These are phyloP conservation scores for Acrocephalus scirpaceus DNA, from an alignment of 2,797 vertebrate species.

Conservation along the genomic window DNA sequence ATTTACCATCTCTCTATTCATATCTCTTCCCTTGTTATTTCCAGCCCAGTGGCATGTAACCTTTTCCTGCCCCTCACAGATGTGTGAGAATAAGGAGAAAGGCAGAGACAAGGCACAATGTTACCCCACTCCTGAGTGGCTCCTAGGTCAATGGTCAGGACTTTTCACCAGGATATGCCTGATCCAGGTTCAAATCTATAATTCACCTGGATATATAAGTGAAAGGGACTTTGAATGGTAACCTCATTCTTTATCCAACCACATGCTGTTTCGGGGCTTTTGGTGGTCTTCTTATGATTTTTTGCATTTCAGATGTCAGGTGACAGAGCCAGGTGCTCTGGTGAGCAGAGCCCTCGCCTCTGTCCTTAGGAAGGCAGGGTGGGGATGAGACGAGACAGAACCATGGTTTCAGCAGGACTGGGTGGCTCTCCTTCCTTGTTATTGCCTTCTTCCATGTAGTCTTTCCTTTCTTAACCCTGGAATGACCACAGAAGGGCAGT, in stretches of 20 bases:
- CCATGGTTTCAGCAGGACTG: background rate
- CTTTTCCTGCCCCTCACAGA: background rate
- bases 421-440: background rate
- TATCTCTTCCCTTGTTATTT: background rate
- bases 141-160: background rate
- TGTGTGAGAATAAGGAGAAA: background rate
- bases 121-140: background rate
- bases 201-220: background rate
- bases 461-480: background rate
- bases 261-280: background rate
- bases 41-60: background rate
- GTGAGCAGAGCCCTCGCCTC: background rate
- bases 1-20: background rate
- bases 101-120: background rate
- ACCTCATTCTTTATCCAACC: background rate
- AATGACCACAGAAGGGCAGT: background rate
- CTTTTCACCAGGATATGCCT: background rate
- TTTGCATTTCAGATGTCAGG: background rate
- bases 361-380: background rate
- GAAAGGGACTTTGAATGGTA: background rate
- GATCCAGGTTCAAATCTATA: background rate
- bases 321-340: background rate
- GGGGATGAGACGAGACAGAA: accelerated
- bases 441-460: background rate
- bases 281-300: background rate